Percentiles rank a stretch among this genome's conserved stretches.
These are phyloP conservation scores for Serilophus lunatus DNA, from an alignment of 2,113 vertebrate species.

Conservation along the genomic window DNA sequence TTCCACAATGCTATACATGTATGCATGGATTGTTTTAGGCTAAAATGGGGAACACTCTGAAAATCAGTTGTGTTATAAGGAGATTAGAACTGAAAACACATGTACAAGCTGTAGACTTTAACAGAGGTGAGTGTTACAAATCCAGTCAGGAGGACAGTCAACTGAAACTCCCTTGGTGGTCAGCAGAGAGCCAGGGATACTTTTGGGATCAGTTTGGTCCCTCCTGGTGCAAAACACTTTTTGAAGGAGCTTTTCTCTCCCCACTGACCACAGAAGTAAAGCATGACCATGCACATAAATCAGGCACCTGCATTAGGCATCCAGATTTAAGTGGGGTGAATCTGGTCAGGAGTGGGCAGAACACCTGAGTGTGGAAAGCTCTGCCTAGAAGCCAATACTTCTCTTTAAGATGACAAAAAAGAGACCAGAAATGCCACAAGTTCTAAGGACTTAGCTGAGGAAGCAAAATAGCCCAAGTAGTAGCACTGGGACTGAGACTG, in stretches of 20 bases:
- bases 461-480: neutral
- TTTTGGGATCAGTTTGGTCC: neutral
- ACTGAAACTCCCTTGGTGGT: neutral
- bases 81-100: slow-evolving; percentile 2
- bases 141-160: neutral
- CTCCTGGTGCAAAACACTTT: neutral
- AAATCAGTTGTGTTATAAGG: neutral
- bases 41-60: neutral
- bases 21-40: neutral
- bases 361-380: neutral
- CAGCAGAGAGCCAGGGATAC: neutral
- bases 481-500: neutral
- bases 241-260: neutral
- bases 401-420: neutral
- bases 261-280: neutral
- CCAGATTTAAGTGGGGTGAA: neutral
- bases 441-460: neutral
- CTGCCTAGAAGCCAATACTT: neutral
- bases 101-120: neutral
- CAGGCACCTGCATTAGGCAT: neutral
- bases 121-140: neutral
- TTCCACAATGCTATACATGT: neutral
- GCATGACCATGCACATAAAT: neutral
- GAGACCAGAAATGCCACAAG: neutral
- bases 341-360: neutral